Percentiles rank a stretch among this genome's conserved stretches.
phyloP scores from a whole-genome alignment of 2,888 invertebrate genomes.

The Frankliniella fusca region DNA sequence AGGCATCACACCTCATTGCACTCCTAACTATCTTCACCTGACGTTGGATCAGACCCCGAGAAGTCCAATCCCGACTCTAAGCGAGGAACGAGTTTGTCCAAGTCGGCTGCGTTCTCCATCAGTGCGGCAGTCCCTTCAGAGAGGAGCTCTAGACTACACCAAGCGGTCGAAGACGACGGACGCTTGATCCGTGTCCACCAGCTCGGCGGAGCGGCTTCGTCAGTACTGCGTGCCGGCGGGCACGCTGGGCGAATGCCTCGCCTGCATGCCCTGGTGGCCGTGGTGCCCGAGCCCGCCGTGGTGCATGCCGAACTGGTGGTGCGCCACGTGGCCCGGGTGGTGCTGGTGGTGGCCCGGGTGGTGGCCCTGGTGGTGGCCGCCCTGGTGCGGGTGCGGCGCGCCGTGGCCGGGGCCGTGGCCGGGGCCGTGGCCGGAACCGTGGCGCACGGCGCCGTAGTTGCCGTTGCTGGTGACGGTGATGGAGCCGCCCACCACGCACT shows the following conservation, averaged over 20 bases:
- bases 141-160: neutral
- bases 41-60: too few species aligned
- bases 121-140: too few species aligned
- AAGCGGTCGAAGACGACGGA: neutral
- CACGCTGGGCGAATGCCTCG: neutral
- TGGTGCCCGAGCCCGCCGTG: neutral
- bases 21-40: too few species aligned
- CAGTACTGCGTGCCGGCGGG: slow-evolving; percentile 14
- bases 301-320: neutral
- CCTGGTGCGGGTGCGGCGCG: slow-evolving; percentile 13
- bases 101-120: too few species aligned
- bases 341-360: neutral
- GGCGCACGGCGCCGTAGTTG: slow-evolving; percentile 18
- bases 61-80: too few species aligned
- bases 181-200: neutral
- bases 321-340: neutral
- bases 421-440: neutral
- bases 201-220: slow-evolving; percentile 23
- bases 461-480: slow-evolving; percentile 7
- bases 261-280: neutral
- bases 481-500: slow-evolving; percentile 21
- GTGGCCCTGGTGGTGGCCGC: slow-evolving; percentile 19
- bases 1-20: neutral
- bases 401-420: slow-evolving; percentile 15
- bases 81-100: too few species aligned